Evolutionary conservation across 2,797 vertebrate genomes (phyloP), one percentile per base, ranked within the genome.

Genomic region (Apogon hyalosoma): DNA sequence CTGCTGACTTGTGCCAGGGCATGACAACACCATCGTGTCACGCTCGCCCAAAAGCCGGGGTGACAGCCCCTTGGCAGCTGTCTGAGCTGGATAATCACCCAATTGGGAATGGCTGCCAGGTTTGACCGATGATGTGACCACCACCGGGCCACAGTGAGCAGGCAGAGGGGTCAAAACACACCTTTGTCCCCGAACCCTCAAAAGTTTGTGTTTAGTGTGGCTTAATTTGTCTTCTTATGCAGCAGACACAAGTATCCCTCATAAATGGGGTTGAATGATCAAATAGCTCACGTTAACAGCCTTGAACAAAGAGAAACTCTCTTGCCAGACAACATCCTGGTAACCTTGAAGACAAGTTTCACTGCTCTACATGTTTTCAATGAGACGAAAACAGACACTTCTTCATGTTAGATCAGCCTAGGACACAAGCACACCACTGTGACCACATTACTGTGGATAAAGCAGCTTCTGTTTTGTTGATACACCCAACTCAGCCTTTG

Each of bases 141-240:
- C 31, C 33, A 11, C 12, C 55, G 45, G 11, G 62, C 41, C 46
- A 31, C 16, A 41, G 42, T 41, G 33, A 36, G 33, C 24, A 14
- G 50, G 42, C 51, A 60, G 33, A 49, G 19, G 48, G 8, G 5
- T 0, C 0, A 43, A 55, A 53, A 54, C 63, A 84, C 82, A 68
- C 87, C 88, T 71, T 76, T 48, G 36, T 11, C 10, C 16, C 51
- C 0, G 19, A 53, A 81, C 84, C 88, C 90, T 90, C 45, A 54
- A 39, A 69, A 28, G 11, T 7, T 15, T 52, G 24, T 9, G 9
- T 61, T 52, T 40, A 7, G 28, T 53, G 11, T 47, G 21, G 18
- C 11, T 36, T 52, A n/a, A 41, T 45, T 38, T 33, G 33, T 1
- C 8, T 24, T 18, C 42, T 21, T 47, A 45, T 48, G 19, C n/a